Evolutionary conservation across 2,113 vertebrate genomes (phyloP).

Genomic region (Stegastes partitus): DNA sequence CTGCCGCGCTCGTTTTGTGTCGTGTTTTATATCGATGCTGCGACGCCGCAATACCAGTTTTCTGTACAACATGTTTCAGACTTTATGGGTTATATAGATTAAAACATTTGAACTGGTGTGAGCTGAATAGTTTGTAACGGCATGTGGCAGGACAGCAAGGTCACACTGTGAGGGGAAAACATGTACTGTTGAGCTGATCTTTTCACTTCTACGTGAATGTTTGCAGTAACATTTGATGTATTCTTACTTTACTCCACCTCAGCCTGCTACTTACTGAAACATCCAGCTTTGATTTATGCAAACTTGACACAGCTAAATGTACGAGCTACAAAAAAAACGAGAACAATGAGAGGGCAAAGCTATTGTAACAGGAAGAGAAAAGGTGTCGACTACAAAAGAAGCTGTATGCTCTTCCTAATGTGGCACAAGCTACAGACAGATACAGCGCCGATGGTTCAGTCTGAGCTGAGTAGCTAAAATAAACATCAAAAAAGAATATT

Average conservation of each 20-base stretch:
- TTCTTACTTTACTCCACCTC: no score
- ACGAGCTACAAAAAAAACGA: no score
- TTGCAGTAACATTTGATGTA: no score
- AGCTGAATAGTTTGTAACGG: neutral
- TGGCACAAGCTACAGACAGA: neutral
- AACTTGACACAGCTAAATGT: neutral
- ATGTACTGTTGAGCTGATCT: no score
- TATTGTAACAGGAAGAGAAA: neutral
- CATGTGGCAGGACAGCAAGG: neutral
- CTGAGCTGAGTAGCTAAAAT: neutral
- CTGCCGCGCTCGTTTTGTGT: neutral
- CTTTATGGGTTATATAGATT: neutral
- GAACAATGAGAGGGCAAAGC: no score
- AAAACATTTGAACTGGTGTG: neutral
- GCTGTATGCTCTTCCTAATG: neutral
- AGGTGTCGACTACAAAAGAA: neutral
- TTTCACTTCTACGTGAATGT: no score
- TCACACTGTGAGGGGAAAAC: no score
- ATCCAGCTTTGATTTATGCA: slow-evolving; percentile 28
- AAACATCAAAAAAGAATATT: neutral
- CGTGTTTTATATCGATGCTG: slow-evolving; percentile 9
- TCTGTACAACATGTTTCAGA: neutral
- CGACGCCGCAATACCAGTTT: neutral
- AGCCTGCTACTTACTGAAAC: neutral
- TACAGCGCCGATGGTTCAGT: neutral